These are phyloP conservation scores for Vanessa cardui DNA, from an alignment of 2,888 invertebrate species.

Conservation along the genomic window DNA sequence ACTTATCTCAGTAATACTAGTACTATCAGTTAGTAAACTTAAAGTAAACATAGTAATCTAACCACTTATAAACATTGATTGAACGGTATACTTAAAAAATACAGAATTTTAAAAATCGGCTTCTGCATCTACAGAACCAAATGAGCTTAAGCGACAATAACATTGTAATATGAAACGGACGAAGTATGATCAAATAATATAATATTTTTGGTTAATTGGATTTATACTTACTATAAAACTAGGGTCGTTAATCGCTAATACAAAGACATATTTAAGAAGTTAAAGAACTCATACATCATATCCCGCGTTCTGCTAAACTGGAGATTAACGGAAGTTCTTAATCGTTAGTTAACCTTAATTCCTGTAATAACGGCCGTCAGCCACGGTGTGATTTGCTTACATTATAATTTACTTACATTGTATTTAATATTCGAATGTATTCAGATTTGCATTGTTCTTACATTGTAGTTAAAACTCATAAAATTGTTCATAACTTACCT, in stretches of 20 bases:
- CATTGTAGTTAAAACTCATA: too few species aligned
- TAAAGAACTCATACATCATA: slow-evolving; percentile 34
- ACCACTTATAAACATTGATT: too few species aligned
- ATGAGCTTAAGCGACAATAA: too few species aligned
- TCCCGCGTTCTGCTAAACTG: slow-evolving; percentile 63
- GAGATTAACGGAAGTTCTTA: slow-evolving; percentile 71
- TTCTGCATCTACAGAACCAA: not conserved
- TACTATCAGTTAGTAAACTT: too few species aligned
- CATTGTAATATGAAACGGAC: too few species aligned
- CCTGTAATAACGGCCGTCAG: slow-evolving; percentile 66
- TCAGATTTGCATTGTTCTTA: too few species aligned
- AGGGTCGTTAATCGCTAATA: not conserved
- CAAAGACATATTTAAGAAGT: slow-evolving; percentile 17
- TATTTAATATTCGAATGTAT: not conserved
- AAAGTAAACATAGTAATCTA: too few species aligned
- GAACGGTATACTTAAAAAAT: too few species aligned
- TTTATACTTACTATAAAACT: not conserved
- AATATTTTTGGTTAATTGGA: too few species aligned
- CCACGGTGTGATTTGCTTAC: slow-evolving; percentile 13
- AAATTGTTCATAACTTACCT: too few species aligned
- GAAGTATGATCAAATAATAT: too few species aligned
- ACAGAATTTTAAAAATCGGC: not conserved
- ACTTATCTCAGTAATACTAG: too few species aligned
- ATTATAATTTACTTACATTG: not conserved
- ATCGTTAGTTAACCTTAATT: slow-evolving; percentile 79